Evolutionary conservation across 2,888 invertebrate genomes (phyloP), one percentile per base, ranked within the genome.

Genomic region (Creontiades dilutus): DNA sequence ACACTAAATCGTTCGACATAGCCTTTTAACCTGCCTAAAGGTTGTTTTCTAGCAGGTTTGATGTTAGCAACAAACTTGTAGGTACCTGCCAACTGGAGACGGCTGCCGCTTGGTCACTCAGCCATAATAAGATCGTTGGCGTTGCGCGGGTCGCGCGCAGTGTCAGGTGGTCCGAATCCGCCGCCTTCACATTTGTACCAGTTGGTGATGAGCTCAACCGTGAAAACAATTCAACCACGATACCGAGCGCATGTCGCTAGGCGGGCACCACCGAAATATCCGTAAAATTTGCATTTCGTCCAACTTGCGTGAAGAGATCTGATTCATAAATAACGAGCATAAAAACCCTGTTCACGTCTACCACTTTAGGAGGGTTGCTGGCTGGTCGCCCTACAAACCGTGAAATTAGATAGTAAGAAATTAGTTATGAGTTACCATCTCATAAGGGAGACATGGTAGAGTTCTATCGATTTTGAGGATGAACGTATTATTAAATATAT

Each of bases 161-260:
- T 46, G 86, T 86, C 86, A 86, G 86, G 86, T 86, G 37, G 37
- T 68, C 86, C 86, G 86, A 57, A 86, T 68, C 86, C n/a, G 46
- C 86, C 75, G 86, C 47, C 75, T 37, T 37, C 37, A 37, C 7
- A 37, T 28, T 61, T 9, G 28, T 28, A 68, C 37, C 86, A 86
- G 86, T 86, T 86, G 86, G 86, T 86, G 47, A 47, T 86, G 75
- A 85, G 47, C 68, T 47, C 75, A 75, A 86, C 86, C 86, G 48
- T 86, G 86, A 86, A 86, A 86, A 86, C n/a, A 86, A 86, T 86
- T 86, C 86, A 28, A 28, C 23, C 86, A 86, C 86, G 86, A 68
- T 75, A 55, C 61, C 47, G 85, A 37, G n/a, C 86, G 68, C 16
- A 86, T 55, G 86, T 55, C 76, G 75, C 46, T 16, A 12, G 23